Conservation (phyloP, 2,113 vertebrate genomes). For the Cariama cristata region DNA sequence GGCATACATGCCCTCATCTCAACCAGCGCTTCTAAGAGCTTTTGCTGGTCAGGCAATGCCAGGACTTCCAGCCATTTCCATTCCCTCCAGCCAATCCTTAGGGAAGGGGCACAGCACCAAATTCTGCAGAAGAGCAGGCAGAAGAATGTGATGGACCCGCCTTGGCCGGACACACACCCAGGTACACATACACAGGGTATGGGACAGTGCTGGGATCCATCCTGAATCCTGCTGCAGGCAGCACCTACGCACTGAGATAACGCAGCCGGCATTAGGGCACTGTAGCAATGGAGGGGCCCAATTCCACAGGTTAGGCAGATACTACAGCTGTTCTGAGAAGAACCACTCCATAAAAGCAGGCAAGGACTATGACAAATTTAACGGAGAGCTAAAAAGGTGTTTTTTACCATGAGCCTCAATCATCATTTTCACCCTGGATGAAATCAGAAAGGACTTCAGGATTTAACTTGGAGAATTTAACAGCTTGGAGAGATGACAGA, state of each 20-base stretch:
- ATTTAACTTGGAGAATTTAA: conserved; percentile 20
- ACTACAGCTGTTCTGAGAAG: not conserved
- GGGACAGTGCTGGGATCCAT: not conserved
- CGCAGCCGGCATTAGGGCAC: fast-evolving
- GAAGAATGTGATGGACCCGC: not conserved
- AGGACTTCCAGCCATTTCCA: not conserved
- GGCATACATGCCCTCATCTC: not conserved
- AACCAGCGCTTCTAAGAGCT: not conserved
- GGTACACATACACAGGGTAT: fast-evolving
- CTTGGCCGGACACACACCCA: not conserved
- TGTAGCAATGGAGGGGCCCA: not conserved
- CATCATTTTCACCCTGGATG: not conserved
- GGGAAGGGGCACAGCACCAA: not conserved
- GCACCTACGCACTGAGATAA: not conserved
- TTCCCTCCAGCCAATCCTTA: not conserved
- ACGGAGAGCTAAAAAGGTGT: not conserved
- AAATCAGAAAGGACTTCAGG: conserved; percentile 31
- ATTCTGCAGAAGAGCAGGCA: not conserved
- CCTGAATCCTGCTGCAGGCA: not conserved
- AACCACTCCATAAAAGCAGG: not conserved
- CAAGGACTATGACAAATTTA: not conserved
- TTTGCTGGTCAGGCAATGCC: not conserved
- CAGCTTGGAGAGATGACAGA: conserved; percentile 40
- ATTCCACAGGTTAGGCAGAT: not conserved
- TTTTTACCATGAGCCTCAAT: not conserved